Conservation (phyloP, 2,113 vertebrate genomes). For the Porphyrio hochstetteri region DNA sequence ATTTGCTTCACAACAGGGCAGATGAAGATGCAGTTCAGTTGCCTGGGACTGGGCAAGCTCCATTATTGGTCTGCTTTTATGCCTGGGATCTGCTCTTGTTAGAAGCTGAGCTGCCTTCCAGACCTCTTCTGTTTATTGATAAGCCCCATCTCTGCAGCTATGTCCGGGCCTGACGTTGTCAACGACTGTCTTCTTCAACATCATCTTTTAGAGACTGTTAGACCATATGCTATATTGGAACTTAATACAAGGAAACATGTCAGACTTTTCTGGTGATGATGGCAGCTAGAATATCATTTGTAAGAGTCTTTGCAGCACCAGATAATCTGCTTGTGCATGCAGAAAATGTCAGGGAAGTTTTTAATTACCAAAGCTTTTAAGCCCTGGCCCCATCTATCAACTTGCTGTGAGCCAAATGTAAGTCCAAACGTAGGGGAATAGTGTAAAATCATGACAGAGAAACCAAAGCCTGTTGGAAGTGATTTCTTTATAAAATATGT, state of each 20-base stretch:
- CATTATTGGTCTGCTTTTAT: background rate
- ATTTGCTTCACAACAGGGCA: background rate
- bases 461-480: background rate
- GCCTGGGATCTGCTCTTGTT: background rate
- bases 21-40: background rate
- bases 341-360: background rate
- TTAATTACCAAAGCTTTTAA: background rate
- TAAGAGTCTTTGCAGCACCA: background rate
- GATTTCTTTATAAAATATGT: background rate
- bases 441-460: background rate
- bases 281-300: background rate
- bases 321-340: background rate
- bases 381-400: background rate
- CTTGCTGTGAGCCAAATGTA: background rate
- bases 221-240: background rate
- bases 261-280: background rate
- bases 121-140: background rate
- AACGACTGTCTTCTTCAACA: background rate
- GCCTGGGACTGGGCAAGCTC: rapidly evolving
- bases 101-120: background rate
- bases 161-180: background rate
- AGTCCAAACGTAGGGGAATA: background rate
- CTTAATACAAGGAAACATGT: background rate
- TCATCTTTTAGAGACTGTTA: background rate
- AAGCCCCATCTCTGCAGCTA: background rate